Conservation (phyloP, 2,888 invertebrate genomes). For the Aphodius granarius region DNA sequence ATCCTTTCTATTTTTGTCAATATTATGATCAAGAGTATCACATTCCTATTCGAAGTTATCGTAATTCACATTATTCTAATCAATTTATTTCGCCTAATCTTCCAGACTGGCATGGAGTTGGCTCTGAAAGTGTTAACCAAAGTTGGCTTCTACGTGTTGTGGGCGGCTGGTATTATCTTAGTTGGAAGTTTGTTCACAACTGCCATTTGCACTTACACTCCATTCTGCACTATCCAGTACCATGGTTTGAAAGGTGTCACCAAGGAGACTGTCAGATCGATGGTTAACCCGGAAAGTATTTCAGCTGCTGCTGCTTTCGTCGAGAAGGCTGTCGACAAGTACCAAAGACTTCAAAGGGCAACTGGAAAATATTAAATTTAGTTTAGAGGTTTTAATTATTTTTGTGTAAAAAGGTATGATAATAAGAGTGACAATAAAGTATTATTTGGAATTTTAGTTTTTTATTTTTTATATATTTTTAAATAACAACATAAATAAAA, state of each 20-base stretch:
- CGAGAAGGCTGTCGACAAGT: slow-evolving; percentile 64
- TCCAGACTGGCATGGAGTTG: slow-evolving; percentile 43
- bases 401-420: not conserved
- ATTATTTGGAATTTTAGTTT: not conserved
- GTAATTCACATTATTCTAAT: not conserved
- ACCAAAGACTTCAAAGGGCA: slow-evolving; percentile 50
- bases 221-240: slow-evolving; percentile 63
- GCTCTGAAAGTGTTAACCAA: slow-evolving; percentile 50
- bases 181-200: slow-evolving; percentile 60
- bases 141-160: slow-evolving; percentile 52
- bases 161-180: slow-evolving; percentile 53
- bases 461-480: not conserved
- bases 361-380: slow-evolving; percentile 20
- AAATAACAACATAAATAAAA: not conserved
- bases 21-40: not conserved
- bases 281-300: slow-evolving; percentile 63
- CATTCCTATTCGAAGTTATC: not conserved
- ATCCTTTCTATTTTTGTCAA: not conserved
- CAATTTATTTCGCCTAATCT: slow-evolving; percentile 4
- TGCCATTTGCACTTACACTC: slow-evolving; percentile 64
- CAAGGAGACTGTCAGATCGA: slow-evolving; percentile 58
- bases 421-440: not conserved
- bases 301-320: slow-evolving; percentile 62
- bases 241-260: slow-evolving; percentile 48
- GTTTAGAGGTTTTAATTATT: not conserved